A percentile compares a stretch with the other conserved stretches of the same genome.
Conservation (phyloP, 2,113 vertebrate genomes). For the Tetrax tetrax region DNA sequence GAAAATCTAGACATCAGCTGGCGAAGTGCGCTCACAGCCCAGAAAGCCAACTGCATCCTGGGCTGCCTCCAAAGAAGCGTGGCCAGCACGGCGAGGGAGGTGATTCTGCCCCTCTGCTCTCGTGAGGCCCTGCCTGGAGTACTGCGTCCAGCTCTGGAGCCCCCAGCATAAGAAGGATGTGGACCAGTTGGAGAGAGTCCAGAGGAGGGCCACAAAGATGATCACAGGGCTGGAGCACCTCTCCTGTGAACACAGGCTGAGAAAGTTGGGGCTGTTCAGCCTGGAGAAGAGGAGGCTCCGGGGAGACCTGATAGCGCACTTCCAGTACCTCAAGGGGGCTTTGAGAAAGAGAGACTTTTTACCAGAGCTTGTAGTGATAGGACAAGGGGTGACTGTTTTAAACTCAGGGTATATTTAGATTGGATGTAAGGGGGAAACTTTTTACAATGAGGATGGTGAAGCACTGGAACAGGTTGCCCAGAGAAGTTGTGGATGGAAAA, state of each 20-base stretch:
- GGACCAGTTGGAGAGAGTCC: neutral
- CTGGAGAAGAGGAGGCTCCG: neutral
- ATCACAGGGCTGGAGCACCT: neutral
- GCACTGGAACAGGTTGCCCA: neutral
- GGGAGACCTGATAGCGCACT: no score
- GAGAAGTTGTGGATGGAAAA: neutral
- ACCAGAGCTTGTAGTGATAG: neutral
- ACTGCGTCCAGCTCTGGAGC: rapidly evolving
- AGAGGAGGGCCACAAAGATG: neutral
- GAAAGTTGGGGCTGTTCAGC: neutral
- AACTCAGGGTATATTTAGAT: neutral
- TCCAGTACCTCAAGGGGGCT: neutral
- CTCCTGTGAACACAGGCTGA: neutral
- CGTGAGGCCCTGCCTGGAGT: neutral
- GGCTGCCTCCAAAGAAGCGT: rapidly evolving
- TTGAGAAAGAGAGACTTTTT: neutral
- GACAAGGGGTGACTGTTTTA: neutral
- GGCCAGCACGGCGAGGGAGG: rapidly evolving
- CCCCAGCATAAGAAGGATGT: no score
- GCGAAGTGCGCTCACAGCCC: rapidly evolving
- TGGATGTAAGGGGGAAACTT: neutral
- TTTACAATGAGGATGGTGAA: neutral
- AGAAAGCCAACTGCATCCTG: rapidly evolving
- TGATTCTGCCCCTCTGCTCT: neutral
- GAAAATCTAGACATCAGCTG: neutral